These are phyloP conservation scores for Hemicordylus capensis DNA, from an alignment of 2,113 vertebrate species.

Conservation along the genomic window DNA sequence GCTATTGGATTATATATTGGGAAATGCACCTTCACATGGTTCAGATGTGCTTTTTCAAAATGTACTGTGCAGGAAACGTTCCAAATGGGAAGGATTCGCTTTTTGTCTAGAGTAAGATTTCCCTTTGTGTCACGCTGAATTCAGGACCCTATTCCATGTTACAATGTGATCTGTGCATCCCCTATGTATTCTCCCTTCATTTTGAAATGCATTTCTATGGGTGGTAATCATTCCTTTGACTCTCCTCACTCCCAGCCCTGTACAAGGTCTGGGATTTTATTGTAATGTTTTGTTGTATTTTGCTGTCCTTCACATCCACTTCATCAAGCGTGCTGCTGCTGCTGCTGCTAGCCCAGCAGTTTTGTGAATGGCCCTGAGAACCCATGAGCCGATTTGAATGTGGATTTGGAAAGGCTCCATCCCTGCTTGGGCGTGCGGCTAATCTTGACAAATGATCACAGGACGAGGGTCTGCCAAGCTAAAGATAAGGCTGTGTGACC, in stretches of 20 bases:
- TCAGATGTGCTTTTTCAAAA: background rate
- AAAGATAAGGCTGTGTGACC: slow-evolving; percentile 63
- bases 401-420: slow-evolving; percentile 70
- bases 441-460: slow-evolving; percentile 72
- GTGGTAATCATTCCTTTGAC: slow-evolving; percentile 32
- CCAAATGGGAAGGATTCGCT: background rate
- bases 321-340: slow-evolving; percentile 11
- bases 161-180: slow-evolving; percentile 31
- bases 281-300: background rate
- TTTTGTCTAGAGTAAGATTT: background rate
- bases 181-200: slow-evolving; percentile 33
- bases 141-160: background rate
- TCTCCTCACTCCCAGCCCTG: slow-evolving; percentile 49
- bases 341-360: slow-evolving; percentile 52
- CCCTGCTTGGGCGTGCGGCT: slow-evolving; percentile 52
- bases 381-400: slow-evolving; percentile 45
- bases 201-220: slow-evolving; percentile 15
- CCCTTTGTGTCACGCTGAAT: background rate
- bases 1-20: background rate
- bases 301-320: background rate
- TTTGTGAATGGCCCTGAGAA: slow-evolving; percentile 66
- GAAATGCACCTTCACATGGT: no score
- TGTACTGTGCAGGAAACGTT: background rate
- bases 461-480: slow-evolving; percentile 52
- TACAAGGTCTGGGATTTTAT: background rate